Evolutionary conservation across 2,797 vertebrate genomes (phyloP).

Genomic region (Anomalospiza imberbis): DNA sequence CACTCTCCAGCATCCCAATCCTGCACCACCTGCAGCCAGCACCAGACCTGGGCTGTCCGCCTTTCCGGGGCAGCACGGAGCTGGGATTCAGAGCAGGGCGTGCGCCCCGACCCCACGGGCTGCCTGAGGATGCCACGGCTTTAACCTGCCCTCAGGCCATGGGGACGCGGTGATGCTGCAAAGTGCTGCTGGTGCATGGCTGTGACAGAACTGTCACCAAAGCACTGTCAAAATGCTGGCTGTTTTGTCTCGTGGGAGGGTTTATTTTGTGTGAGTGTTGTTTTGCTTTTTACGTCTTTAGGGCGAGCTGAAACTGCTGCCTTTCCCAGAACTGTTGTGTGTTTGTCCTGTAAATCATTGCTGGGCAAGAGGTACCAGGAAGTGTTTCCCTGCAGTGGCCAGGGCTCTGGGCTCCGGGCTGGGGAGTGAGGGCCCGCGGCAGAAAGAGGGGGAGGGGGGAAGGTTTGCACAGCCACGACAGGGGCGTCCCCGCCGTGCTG

Average conservation of each 20-base stretch:
- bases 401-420: background rate
- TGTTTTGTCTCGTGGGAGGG: background rate
- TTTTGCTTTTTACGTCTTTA: background rate
- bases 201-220: background rate
- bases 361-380: background rate
- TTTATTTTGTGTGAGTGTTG: background rate
- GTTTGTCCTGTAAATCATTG: conserved; percentile 9
- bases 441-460: background rate
- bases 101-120: fast-evolving
- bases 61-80: fast-evolving
- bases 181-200: fast-evolving
- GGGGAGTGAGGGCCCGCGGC: background rate
- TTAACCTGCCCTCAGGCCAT: background rate
- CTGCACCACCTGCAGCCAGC: background rate
- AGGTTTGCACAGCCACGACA: background rate
- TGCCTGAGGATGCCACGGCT: background rate
- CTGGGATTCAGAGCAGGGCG: fast-evolving
- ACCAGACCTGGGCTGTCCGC: fast-evolving
- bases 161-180: fast-evolving
- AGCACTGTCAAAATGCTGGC: background rate
- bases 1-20: background rate
- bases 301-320: background rate
- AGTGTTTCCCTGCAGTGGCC: background rate
- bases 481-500: background rate
- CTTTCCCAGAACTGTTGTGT: background rate